phyloP scores from a whole-genome alignment of 2,113 vertebrate species.

The Lethenteron camtschaticum region DNA sequence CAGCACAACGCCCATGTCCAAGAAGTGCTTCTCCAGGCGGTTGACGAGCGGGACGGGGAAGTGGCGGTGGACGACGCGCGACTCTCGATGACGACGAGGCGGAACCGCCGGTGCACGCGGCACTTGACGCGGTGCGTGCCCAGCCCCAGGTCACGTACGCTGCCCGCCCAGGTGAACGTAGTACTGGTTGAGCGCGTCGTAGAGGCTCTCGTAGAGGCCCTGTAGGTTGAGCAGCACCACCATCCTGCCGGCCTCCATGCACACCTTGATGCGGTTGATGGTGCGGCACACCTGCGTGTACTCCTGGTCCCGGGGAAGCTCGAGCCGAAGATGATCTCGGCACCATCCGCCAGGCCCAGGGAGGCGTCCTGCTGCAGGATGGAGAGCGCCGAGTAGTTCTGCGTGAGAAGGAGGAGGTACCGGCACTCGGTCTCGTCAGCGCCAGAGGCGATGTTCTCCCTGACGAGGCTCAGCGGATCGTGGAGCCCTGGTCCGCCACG shows the following conservation, averaged over 20 bases:
- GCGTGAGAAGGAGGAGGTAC: slow-evolving; percentile 64
- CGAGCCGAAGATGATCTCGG: slow-evolving; percentile 85
- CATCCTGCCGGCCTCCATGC: slow-evolving; percentile 76
- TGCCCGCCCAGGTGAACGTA: slow-evolving; percentile 73
- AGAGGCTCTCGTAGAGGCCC: slow-evolving; percentile 87
- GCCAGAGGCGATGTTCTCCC: slow-evolving; percentile 36
- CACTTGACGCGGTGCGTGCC: slow-evolving; percentile 92
- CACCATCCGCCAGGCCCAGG: slow-evolving; percentile 24
- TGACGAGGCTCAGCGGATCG: slow-evolving; percentile 22
- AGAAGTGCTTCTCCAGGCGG: slow-evolving; percentile 83
- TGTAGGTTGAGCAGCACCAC: slow-evolving; percentile 77
- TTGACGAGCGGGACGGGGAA: slow-evolving; percentile 89
- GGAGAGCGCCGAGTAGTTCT: slow-evolving; percentile 61
- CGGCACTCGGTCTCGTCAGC: slow-evolving; percentile 42
- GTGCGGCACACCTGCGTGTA: slow-evolving; percentile 81
- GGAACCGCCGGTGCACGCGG: slow-evolving; percentile 55
- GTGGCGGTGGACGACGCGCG: slow-evolving; percentile 50
- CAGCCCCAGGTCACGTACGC: slow-evolving; percentile 71
- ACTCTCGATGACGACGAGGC: slow-evolving; percentile 73
- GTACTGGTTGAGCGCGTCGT: slow-evolving; percentile 86
- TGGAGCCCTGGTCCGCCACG: too few relatives aligned
- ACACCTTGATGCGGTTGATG: slow-evolving; percentile 79
- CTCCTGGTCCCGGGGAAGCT: slow-evolving; percentile 84
- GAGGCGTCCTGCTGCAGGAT: slow-evolving; percentile 47
- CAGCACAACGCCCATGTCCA: slow-evolving; percentile 45